Base-by-base conservation (phyloP, 2,797 vertebrate genomes). In the Acanthiza pusilla region DNA sequence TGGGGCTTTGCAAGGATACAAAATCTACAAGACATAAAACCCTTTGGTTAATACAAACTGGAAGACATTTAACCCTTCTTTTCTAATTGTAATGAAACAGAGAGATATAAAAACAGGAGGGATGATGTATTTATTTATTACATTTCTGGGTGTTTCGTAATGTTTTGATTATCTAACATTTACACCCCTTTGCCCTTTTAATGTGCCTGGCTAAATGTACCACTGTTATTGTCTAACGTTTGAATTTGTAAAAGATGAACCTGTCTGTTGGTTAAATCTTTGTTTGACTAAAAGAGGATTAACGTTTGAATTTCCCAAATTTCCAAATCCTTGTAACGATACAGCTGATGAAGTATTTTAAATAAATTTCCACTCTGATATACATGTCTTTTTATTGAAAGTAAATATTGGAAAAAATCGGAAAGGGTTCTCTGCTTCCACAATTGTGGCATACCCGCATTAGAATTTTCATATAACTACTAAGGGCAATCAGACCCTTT, bases 401-500 rank as follows among this genome's bases (percentile, higher is more conserved):
- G 94, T 96, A 96, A 97, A 95, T 97, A 96, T 94, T 97, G 91
- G 95, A 94, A 94, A 94, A 97, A 93, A 97, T 96, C 65, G 1
- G 91, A 95, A 95, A 96, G 74, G 47, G 88, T 83, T 96, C 65
- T 94, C 93, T 97, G 81, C 86, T 97, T 97, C 97, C 96, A 97
- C 97, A 97, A 94, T 97, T 97, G 89, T 95, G 94, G 97, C 98
- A 97, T 97, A 97, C 95, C 96, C 97, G 96, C 98, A 98, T 99
- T 99, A 98, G 98, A 98, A 99, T 99, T 98, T 99, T 99, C 98
- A 98, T 99, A 98, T 98, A 99, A 98, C 97, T 98, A 98, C 98
- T 98, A 99, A 99, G 98, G 98, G 98, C 98, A 99, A 99, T 99
- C 98, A 99, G 98, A 98, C 97, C 97, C 98, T 98, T 98, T 99